phyloP scores from a whole-genome alignment of 37 sponge, comb jelly and placozoan genomes.

The Axinella damicornis region DNA sequence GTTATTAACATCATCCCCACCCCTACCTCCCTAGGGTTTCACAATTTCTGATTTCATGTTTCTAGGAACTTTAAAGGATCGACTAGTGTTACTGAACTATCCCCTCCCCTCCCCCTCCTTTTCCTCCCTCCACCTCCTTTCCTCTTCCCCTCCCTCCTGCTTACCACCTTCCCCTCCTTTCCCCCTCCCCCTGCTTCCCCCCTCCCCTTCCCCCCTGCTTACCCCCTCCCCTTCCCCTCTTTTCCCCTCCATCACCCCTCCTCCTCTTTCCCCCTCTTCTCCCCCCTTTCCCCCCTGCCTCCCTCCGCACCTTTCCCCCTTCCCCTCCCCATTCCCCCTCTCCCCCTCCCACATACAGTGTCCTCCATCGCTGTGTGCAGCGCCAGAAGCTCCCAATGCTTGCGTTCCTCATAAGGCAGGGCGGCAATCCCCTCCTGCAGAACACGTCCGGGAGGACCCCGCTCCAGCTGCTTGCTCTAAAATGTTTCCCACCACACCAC shows the following conservation, averaged over 20 bases:
- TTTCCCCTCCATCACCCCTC: not conserved
- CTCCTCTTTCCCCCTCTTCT: not conserved
- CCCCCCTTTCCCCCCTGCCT: not conserved
- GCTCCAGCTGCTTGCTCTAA: constrained; percentile 68
- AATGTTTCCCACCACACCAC: constrained; percentile 38
- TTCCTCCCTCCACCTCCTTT: too few species aligned
- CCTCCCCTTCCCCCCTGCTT: not conserved
- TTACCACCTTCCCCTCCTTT: not conserved
- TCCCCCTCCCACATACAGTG: constrained; percentile 12
- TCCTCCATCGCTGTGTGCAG: constrained; percentile 71
- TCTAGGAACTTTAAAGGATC: too few species aligned
- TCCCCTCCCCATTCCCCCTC: too few species aligned
- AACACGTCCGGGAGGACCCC: constrained; percentile 46
- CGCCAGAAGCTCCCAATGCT: constrained; percentile 44
- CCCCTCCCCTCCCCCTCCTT: too few species aligned
- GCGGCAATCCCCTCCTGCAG: constrained; percentile 68
- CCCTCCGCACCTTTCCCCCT: not conserved
- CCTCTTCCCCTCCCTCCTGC: too few species aligned
- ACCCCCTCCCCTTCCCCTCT: not conserved
- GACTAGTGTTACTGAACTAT: too few species aligned
- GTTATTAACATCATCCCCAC: too few species aligned
- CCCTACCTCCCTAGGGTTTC: too few species aligned
- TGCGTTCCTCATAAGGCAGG: constrained; percentile 63
- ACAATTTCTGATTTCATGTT: too few species aligned
- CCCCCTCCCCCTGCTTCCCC: too few species aligned